Percentiles rank a stretch among this genome's conserved stretches.
phyloP scores from a whole-genome alignment of 2,888 invertebrate species.

The Molorchus minor region DNA sequence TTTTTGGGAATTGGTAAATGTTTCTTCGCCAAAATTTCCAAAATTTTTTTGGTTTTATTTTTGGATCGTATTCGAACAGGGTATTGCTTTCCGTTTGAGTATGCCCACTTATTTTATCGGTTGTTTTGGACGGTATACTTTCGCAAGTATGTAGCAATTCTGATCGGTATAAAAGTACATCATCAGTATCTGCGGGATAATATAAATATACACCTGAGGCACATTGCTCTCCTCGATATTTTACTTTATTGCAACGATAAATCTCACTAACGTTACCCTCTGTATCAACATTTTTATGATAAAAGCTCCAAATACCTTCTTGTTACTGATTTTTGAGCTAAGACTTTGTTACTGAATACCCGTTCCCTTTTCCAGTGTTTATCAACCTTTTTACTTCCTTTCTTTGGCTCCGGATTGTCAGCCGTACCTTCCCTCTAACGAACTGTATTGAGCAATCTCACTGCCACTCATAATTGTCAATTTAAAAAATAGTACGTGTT shows the following conservation, averaged over 20 bases:
- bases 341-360: slow-evolving; percentile 7
- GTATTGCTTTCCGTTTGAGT: slow-evolving; percentile 27
- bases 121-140: slow-evolving; percentile 19
- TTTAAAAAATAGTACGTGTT: slow-evolving; percentile 2
- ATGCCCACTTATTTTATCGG: slow-evolving; percentile 17
- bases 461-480: neutral
- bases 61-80: slow-evolving; percentile 28
- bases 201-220: slow-evolving; percentile 27
- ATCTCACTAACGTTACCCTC: slow-evolving; percentile 25
- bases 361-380: slow-evolving; percentile 6
- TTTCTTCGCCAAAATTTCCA: slow-evolving; percentile 28
- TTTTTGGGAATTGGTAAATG: slow-evolving; percentile 23
- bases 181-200: slow-evolving; percentile 24
- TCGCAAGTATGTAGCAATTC: slow-evolving; percentile 28
- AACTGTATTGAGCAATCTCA: slow-evolving; percentile 9
- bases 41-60: slow-evolving; percentile 32
- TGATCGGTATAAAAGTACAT: slow-evolving; percentile 27
- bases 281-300: slow-evolving; percentile 7
- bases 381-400: slow-evolving; percentile 10
- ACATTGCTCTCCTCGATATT: slow-evolving; percentile 28
- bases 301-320: slow-evolving; percentile 11
- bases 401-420: slow-evolving; percentile 6
- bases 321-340: slow-evolving; percentile 7
- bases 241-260: slow-evolving; percentile 32
- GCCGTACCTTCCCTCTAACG: slow-evolving; percentile 2